Evolutionary conservation across 2,797 vertebrate species (phyloP).

Genomic region (Cuculus canorus): DNA sequence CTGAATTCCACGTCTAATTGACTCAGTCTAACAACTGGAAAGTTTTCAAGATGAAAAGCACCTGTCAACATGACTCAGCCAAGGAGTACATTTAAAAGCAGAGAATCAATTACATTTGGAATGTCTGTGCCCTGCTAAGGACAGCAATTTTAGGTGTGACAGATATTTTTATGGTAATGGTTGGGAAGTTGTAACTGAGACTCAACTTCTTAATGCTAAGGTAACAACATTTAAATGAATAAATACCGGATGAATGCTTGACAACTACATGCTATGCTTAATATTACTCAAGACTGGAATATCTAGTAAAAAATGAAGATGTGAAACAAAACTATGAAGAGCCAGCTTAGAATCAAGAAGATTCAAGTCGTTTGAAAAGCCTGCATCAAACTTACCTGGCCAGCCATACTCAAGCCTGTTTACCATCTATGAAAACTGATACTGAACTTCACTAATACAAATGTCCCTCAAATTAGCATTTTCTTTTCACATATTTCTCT

Average conservation of each 20-base stretch:
- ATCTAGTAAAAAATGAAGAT: not conserved
- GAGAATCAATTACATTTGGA: constrained; percentile 28
- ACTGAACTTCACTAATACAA: not conserved
- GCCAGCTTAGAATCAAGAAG: not conserved
- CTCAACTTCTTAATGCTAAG: not conserved
- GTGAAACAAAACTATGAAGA: not conserved
- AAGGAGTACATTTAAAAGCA: constrained; percentile 36
- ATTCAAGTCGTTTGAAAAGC: not conserved
- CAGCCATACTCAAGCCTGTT: not conserved
- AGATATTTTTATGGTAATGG: not conserved
- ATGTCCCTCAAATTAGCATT: not conserved
- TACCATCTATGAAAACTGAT: not conserved
- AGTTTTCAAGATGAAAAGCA: constrained; percentile 23
- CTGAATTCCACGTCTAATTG: constrained; percentile 14
- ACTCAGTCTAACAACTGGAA: not conserved
- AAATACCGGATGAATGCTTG: not conserved
- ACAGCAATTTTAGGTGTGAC: not conserved
- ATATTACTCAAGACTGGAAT: not conserved
- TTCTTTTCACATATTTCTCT: not conserved
- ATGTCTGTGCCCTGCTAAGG: not conserved
- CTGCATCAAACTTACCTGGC: not conserved
- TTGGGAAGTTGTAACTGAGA: not conserved
- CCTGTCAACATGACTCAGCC: constrained; percentile 21
- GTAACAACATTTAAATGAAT: not conserved
- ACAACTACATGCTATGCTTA: not conserved